These are phyloP conservation scores for Drosophila willistoni DNA, from an alignment of 1,140 invertebrate genomes.

Conservation along the genomic window DNA sequence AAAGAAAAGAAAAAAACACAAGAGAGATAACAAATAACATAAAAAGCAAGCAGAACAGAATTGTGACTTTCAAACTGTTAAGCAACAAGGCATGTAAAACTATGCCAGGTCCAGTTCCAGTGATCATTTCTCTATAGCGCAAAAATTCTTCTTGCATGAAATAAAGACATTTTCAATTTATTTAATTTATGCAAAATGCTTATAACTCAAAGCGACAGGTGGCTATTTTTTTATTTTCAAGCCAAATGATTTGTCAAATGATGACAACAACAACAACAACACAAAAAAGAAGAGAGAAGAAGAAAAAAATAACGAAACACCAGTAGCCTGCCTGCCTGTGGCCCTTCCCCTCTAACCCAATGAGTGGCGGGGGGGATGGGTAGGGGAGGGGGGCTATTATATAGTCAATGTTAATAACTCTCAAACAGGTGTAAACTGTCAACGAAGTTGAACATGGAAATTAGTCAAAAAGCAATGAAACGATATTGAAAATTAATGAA, in stretches of 20 bases:
- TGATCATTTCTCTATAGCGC: no score
- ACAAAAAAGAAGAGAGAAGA: slow-evolving; percentile 47
- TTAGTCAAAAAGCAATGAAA: slow-evolving; percentile 42
- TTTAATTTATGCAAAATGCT: slow-evolving; percentile 72
- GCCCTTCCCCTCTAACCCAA: not conserved
- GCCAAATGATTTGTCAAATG: slow-evolving; percentile 11
- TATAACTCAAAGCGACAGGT: slow-evolving; percentile 64
- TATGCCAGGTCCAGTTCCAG: no score
- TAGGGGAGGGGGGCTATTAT: not conserved
- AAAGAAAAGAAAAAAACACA: not conserved
- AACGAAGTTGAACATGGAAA: slow-evolving; percentile 53
- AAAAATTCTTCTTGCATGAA: slow-evolving; percentile 18
- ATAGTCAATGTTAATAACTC: slow-evolving; percentile 33
- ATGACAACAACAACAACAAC: slow-evolving; percentile 7
- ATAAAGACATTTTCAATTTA: slow-evolving; percentile 51
- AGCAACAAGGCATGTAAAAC: no score
- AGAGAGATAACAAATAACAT: not conserved
- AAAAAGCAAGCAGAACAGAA: not conserved
- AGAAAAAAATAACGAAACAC: no score
- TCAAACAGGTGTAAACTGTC: slow-evolving; percentile 65
- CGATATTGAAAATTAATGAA: slow-evolving; percentile 62
- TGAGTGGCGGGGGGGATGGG: no score
- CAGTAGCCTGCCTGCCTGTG: slow-evolving; percentile 44
- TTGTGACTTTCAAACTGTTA: not conserved
- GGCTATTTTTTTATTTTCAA: slow-evolving; percentile 56